Evolutionary conservation across 1,140 invertebrate species (phyloP), one percentile per base, ranked within the genome.

Genomic region (Drosophila azteca): DNA sequence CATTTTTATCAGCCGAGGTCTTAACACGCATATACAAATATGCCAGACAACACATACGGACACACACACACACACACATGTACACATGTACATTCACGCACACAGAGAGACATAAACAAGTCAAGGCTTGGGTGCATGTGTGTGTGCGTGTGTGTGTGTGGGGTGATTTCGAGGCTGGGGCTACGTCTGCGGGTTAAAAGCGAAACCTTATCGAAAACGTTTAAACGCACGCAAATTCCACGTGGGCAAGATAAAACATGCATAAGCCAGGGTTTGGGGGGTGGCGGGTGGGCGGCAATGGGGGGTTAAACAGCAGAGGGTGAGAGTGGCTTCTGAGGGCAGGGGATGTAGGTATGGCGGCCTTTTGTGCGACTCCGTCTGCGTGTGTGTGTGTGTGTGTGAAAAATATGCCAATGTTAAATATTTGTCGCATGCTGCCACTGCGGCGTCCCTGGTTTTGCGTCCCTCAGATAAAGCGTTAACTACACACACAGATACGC

Each of bases 191-290:
- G 78, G 82, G 82, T 81, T 87, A 85, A 85, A 85, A 87, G 82
- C 66, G 82, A 85, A 85, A 82, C 82, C 82, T 85, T 85, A 85
- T 85, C 82, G 82, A 85, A 85, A 85, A 82, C 82, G 82, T 85
- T 85, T 85, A 85, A 85, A 85, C 82, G 82, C 83, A 87, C 82
- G 82, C 79, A 87, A 87, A 87, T 88, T 87, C 82, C 82, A 87
- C 82, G 75, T 87, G 83, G 82, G 79, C 71, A 88, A 87, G 82
- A 87, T 87, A 87, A 87, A 87, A 87, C 82, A 87, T 87, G 82
- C 79, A 87, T 88, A 87, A 87, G 82, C 82, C 75, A 50, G 65
- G 57, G 48, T 72, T 75, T 61, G 49, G 65, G 49, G 65, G 50
- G 54, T 11, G 24, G 45, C 57, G 46, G 65, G 66, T 26, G 24